phyloP scores from a whole-genome alignment of 1,140 invertebrate genomes.

The Pseudomyrmex pallidus region DNA sequence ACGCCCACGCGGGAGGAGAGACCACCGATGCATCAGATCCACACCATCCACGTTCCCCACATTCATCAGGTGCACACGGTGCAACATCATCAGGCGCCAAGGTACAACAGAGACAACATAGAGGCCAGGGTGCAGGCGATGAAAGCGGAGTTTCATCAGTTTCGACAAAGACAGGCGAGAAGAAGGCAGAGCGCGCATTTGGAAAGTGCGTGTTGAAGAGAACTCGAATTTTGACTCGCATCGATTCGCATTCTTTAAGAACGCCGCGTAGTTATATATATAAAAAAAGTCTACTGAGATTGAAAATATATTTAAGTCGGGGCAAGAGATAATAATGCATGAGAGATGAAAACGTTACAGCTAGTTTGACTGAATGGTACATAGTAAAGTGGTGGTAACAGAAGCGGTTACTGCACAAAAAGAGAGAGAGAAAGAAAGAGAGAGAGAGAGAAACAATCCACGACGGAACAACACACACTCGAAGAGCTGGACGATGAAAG shows the following conservation, averaged over 20 bases:
- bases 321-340: background rate
- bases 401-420: background rate
- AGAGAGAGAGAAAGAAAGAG: background rate
- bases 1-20: constrained; percentile 87
- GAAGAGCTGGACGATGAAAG: background rate
- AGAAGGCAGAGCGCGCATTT: constrained; percentile 89
- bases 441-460: background rate
- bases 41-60: constrained; percentile 77
- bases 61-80: constrained; percentile 82
- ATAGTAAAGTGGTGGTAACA: background rate
- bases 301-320: too few species aligned
- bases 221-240: background rate
- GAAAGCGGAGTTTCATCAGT: constrained; percentile 98
- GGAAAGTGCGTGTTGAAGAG: constrained; percentile 90
- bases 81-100: constrained; percentile 80
- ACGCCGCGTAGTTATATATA: background rate
- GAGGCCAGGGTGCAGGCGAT: constrained; percentile 96
- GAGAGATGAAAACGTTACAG: background rate
- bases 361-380: background rate
- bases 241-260: background rate
- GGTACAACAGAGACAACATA: constrained; percentile 89
- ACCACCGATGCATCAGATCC: constrained; percentile 81
- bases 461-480: background rate
- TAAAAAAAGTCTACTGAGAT: too few species aligned
- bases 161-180: constrained; percentile 93